A percentile compares a stretch with the other conserved stretches of the same genome.
Conservation (phyloP, 2,888 invertebrate species). For the Taenaris catops region DNA sequence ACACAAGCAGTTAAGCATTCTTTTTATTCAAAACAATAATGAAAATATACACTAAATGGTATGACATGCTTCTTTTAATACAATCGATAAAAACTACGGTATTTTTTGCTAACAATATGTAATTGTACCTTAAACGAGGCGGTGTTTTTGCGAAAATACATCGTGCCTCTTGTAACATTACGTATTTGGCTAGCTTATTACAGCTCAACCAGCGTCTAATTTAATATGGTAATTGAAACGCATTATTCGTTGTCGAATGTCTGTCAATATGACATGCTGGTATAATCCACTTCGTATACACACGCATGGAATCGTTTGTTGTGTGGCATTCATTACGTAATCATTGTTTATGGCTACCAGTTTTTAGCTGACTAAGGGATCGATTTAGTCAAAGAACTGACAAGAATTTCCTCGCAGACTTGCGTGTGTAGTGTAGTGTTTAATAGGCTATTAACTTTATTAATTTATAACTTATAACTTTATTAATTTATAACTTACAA, state of each 20-base stretch:
- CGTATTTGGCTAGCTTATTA: constrained; percentile 18
- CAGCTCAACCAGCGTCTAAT: constrained; percentile 18
- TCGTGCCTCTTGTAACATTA: constrained; percentile 17
- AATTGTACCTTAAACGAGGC: constrained; percentile 7
- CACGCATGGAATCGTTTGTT: constrained; percentile 3
- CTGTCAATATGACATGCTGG: constrained; percentile 24
- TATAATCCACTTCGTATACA: constrained; percentile 10
- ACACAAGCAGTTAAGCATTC: too few relatives aligned
- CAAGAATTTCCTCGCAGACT: too few relatives aligned
- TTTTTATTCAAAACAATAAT: too few relatives aligned
- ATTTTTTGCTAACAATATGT: constrained; percentile 2
- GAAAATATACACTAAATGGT: too few relatives aligned
- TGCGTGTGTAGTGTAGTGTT: too few relatives aligned
- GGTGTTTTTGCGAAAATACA: constrained; percentile 10
- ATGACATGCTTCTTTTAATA: constrained; percentile 1
- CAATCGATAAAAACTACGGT: neutral
- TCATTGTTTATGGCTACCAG: constrained; percentile 3
- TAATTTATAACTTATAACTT: too few relatives aligned
- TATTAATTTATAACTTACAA: too few relatives aligned
- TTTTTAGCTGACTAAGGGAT: neutral
- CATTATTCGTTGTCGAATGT: constrained; percentile 23
- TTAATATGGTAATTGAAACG: constrained; percentile 24
- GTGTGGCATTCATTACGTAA: constrained; percentile 8
- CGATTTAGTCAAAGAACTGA: too few relatives aligned
- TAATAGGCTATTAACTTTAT: too few relatives aligned